Evolutionary conservation across 2,797 vertebrate genomes (phyloP), one percentile per base, ranked within the genome.

Genomic region (Hydrocynus forskahlii): DNA sequence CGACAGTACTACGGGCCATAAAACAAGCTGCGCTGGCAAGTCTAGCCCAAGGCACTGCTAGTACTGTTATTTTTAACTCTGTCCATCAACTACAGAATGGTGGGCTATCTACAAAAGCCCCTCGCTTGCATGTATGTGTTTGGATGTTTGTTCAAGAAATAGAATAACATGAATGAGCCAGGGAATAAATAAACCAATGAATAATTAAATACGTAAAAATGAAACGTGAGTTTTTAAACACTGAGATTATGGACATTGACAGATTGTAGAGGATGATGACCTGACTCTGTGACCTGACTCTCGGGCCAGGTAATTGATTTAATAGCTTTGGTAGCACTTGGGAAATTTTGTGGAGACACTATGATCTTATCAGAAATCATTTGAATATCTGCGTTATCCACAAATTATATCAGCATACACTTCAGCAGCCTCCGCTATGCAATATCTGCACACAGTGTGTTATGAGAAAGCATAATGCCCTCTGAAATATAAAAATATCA

Each of bases 21-120:
- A 38, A 50, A 75, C 67, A 69, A 16, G 45, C 29, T 57, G 70
- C n/a, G 45, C 21, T 55, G 54, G 52, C 59, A 60, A 75, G 40
- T 38, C 54, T n/a, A 60, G 64, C 13, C 17, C 17, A 38, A n/a
- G 52, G 1, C 50, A 38, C 19, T 38, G 29, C 25, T 19, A 72
- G 50, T 38, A 17, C 66, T 69, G 40, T 52, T 48, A 55, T 71
- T 64, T 75, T 50, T 16, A 23, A 69, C 52, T 19, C 16, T 35
- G 52, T 40, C 50, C 16, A 72, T 72, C 50, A 68, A 54, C 69
- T 66, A 72, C 17, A n/a, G 17, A 72, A 54, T 19, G 13, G 16
- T 52, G 54, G 19, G n/a, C n/a, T 73, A 40, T 64, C 14, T 59
- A 17, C 16, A 19, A 40, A 38, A 4, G 19, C 55, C 63, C 7